These are phyloP conservation scores for Macheiramphus alcinus DNA, from an alignment of 2,113 vertebrate species.

Conservation along the genomic window DNA sequence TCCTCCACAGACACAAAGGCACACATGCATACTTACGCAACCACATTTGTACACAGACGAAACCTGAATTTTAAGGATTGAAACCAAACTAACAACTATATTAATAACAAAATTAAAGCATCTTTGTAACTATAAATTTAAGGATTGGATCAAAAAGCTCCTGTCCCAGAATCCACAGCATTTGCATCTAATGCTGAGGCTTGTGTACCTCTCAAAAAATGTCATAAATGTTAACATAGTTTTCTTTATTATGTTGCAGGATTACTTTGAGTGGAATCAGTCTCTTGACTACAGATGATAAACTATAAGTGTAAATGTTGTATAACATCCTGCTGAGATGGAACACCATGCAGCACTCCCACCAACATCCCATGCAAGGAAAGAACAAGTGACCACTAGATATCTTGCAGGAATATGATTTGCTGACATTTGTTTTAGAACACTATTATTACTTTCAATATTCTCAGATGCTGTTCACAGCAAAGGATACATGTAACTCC, in stretches of 20 bases:
- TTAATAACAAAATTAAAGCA: neutral
- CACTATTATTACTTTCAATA: neutral
- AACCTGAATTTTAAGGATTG: neutral
- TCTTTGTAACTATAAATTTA: neutral
- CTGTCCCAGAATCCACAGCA: neutral
- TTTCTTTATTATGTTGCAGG: neutral
- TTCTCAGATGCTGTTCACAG: neutral
- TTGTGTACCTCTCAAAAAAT: neutral
- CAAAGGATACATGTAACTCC: neutral
- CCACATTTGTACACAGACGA: fast-evolving
- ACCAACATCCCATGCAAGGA: neutral
- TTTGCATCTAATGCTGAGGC: neutral
- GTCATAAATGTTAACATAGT: neutral
- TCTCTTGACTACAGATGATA: neutral
- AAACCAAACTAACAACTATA: neutral
- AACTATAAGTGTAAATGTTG: neutral
- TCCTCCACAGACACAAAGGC: neutral
- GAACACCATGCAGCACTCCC: neutral
- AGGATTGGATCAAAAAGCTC: neutral
- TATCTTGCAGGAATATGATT: neutral
- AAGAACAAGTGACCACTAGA: neutral
- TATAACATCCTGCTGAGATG: too few relatives aligned
- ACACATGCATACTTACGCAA: neutral
- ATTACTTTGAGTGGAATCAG: neutral
- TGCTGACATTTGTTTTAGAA: neutral